Base-by-base conservation (phyloP, 2,113 vertebrate species). In the Phaethon lepturus region DNA sequence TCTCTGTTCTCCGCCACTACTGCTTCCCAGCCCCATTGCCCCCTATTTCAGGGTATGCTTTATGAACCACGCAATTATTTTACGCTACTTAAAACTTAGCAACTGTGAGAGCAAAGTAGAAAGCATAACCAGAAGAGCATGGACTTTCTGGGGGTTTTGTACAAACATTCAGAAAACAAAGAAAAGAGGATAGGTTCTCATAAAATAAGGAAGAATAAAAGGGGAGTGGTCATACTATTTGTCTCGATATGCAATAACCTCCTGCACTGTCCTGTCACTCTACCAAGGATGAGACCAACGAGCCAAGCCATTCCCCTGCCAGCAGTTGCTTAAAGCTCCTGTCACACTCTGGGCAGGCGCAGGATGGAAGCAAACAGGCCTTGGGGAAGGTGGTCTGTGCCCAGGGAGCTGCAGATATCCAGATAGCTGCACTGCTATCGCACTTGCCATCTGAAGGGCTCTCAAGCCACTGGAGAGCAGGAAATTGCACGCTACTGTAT, bases 1-100 rank as follows among this genome's bases (percentile, higher is more conserved):
- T n/a, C 22, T 82, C 52, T 0, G 0, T 35, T n/a, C 35, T 42
- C 31, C 7, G 23, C 17, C 13, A 58, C 14, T n/a, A 23, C 77
- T 28, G 22, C 9, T 58, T 26, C 26, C 14, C n/a, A 86, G 47
- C 7, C 17, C 23, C 4, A 1, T 1, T 58, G 38, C 50, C 35
- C 77, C 45, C 50, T 69, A 5, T 49, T 69, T 20, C 68, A 81
- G 10, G 19, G 23, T 73, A 40, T 80, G 50, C 45, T 73, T 93
- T 68, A 76, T 12, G 17, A 91, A 26, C 2, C 1, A 2, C 3
- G 17, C 11, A 25, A 45, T 42, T 45, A 59, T 23, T 81, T 74
- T 14, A 66, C 8, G 53, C 62, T 5, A 58, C 28, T 31, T 86
- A 15, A 45, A 72, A 76, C 67, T 49, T 13, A 89, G 23, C 67